Evolutionary conservation across 2,113 vertebrate genomes (phyloP).

Genomic region (Anhinga anhinga): DNA sequence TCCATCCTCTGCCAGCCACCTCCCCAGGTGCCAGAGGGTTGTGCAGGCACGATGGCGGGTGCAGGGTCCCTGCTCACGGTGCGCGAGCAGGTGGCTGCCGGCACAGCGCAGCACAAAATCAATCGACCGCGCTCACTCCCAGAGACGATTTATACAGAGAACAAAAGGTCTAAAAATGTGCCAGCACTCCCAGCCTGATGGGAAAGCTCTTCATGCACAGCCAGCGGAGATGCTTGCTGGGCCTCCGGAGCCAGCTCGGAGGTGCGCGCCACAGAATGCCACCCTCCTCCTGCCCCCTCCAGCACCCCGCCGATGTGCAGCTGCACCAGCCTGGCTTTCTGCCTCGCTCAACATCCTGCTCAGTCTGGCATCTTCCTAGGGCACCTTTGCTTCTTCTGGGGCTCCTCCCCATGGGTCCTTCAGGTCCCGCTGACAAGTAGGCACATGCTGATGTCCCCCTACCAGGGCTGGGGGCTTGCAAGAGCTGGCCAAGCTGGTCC

Average conservation of each 20-base stretch:
- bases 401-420: not conserved
- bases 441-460: not conserved
- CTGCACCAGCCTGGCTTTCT: not conserved
- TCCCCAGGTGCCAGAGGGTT: fast-evolving
- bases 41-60: fast-evolving
- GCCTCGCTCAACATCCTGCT: not conserved
- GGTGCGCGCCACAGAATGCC: fast-evolving
- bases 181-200: not conserved
- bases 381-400: not conserved
- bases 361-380: not conserved
- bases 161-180: slow-evolving; percentile 22
- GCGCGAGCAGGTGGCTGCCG: not conserved
- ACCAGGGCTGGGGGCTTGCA: not conserved
- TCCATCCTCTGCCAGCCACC: not conserved
- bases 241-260: fast-evolving
- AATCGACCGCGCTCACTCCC: fast-evolving
- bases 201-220: not conserved
- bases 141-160: not conserved
- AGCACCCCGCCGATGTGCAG: fast-evolving
- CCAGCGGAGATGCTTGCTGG: fast-evolving
- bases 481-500: not conserved
- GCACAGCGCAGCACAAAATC: not conserved
- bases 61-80: not conserved
- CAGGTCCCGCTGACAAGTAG: not conserved
- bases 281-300: not conserved